These are phyloP conservation scores for Morelia viridis DNA, from an alignment of 2,797 vertebrate genomes.

Conservation along the genomic window DNA sequence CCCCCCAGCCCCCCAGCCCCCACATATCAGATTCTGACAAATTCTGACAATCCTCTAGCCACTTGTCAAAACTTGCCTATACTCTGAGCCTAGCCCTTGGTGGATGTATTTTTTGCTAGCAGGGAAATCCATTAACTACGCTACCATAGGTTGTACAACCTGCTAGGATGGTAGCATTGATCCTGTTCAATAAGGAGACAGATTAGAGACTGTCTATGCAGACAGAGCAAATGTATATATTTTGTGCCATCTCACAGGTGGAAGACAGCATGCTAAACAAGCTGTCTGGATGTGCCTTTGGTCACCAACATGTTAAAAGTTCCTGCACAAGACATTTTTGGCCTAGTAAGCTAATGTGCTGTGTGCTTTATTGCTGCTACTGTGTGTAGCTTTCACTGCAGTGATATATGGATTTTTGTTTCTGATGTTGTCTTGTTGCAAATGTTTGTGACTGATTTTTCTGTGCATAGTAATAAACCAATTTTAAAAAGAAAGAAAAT, in stretches of 20 bases:
- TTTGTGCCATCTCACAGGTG: neutral
- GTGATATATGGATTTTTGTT: neutral
- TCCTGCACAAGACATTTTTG: neutral
- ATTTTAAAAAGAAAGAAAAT: neutral
- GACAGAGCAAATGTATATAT: neutral
- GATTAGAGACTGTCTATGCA: neutral
- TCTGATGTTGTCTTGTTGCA: neutral
- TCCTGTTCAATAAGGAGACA: neutral
- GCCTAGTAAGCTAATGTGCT: neutral
- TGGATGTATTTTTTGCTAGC: neutral
- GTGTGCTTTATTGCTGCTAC: neutral
- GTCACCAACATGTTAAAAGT: neutral
- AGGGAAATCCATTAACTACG: neutral
- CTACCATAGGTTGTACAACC: neutral
- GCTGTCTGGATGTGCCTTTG: neutral
- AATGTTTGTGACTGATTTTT: neutral
- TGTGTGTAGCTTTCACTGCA: neutral
- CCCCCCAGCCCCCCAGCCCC: too few relatives aligned
- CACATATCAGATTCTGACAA: neutral
- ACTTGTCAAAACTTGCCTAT: neutral
- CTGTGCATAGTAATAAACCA: neutral
- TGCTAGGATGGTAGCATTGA: neutral
- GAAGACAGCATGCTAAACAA: neutral
- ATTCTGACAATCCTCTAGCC: neutral
- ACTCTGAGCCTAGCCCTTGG: neutral